Evolutionary conservation across 2,113 vertebrate species (phyloP).

Genomic region (Eulacestoma nigropectus): DNA sequence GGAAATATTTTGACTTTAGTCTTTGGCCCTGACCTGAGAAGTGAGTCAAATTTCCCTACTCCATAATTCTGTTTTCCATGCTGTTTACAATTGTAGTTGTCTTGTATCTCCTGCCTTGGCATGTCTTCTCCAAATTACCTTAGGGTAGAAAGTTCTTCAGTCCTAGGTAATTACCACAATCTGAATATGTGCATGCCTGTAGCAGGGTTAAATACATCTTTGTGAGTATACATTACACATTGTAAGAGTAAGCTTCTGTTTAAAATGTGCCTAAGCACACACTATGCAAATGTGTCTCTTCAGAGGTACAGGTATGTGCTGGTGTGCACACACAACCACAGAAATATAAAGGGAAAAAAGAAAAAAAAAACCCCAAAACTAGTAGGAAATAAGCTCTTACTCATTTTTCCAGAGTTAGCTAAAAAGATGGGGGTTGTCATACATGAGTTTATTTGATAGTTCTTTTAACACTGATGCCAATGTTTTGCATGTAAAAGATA

Average conservation of each 20-base stretch:
- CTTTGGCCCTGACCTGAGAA: background rate
- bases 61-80: background rate
- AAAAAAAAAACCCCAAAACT: background rate
- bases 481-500: background rate
- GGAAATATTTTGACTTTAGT: background rate
- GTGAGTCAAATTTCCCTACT: background rate
- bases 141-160: background rate
- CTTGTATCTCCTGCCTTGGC: background rate
- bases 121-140: background rate
- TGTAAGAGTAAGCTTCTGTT: background rate
- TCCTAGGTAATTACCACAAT: background rate
- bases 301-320: background rate
- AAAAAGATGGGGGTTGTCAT: background rate
- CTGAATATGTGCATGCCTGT: background rate
- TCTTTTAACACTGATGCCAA: background rate
- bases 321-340: background rate
- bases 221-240: background rate
- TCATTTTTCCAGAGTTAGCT: background rate
- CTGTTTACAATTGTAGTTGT: background rate
- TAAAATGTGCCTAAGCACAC: background rate
- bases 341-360: background rate
- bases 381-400: background rate
- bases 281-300: background rate
- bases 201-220: background rate
- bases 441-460: background rate